Evolutionary conservation across 2,797 vertebrate genomes (phyloP).

Genomic region (Sebastes flavidus): DNA sequence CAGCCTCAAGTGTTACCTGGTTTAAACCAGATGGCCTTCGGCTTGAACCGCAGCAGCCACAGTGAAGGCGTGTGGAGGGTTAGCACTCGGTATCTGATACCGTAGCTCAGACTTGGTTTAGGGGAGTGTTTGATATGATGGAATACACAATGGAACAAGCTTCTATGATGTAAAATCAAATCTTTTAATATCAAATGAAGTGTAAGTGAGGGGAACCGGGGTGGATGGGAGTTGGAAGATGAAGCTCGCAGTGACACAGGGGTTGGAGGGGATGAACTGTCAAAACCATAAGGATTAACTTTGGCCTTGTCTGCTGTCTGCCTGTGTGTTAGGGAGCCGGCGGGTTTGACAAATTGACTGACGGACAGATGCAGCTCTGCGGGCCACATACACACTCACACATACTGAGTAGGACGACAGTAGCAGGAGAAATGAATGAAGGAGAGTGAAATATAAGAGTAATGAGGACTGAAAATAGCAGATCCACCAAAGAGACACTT

Average conservation of each 20-base stretch:
- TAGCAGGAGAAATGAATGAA: background rate
- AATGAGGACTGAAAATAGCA: background rate
- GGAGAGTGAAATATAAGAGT: background rate
- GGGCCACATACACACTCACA: constrained; percentile 60
- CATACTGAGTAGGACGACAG: background rate
- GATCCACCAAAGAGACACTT: background rate
- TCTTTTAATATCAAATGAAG: background rate
- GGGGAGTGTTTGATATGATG: background rate
- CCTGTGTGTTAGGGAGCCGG: constrained; percentile 57
- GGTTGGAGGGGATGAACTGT: constrained; percentile 81
- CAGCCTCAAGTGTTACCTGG: constrained; percentile 2
- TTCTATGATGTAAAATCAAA: background rate
- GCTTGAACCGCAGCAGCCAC: constrained; percentile 1
- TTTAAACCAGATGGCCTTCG: constrained; percentile 40
- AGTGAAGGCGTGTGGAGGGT: background rate
- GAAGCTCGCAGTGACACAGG: background rate
- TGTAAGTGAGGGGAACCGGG: background rate
- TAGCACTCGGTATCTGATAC: background rate
- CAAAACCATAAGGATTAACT: constrained; percentile 70
- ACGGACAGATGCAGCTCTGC: constrained; percentile 78
- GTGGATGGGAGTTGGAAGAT: constrained; percentile 3
- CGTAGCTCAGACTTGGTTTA: background rate
- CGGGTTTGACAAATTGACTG: constrained; percentile 83
- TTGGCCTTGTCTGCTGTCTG: constrained; percentile 51
- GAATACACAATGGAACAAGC: background rate